Evolutionary conservation across 2,113 vertebrate species (phyloP), one percentile per base, ranked within the genome.

Genomic region (Halcyon senegalensis): DNA sequence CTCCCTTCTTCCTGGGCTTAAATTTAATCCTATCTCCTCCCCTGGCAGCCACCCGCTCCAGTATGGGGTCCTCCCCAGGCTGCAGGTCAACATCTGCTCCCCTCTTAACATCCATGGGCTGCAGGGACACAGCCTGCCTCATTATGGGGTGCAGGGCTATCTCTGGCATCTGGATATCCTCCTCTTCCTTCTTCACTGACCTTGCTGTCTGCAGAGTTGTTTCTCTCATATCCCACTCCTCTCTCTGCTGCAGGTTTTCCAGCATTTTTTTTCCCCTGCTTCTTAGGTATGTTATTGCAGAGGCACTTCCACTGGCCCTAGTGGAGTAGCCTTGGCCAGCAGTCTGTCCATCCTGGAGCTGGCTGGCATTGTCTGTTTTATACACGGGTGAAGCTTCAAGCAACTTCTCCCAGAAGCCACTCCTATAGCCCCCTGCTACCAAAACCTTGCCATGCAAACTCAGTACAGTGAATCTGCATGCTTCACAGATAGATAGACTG

Each of bases 221-320:
- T 69, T 55, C 31, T 39, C 9, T 51, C 35, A 8, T 17, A 12
- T 64, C 18, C 28, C 28, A n/a, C 9, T 70, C 31, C 19, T 39
- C 4, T 64, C n/a, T 76, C 19, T 70, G 35, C 10, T 64, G n/a
- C 21, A 35, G 13, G 18, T 16, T 64, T n/a, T 12, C 21, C 5
- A 8, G 20, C 8, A 43, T 0, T 0, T 20, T 41, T 39, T 62
- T 7, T 1, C 15, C 43, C 8, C 13, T 41, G 41, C 1, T n/a
- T 76, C 24, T 46, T 27, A 16, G 39, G 23, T 66, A 24, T 19
- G 1, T 59, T 72, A 39, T 27, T 23, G 12, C 28, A 39, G 24
- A 66, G 16, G 9, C 17, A 14, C 11, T 66, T 28, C 10, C 37
- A 17, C 16, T 6, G 6, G 41, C 44, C 9, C 20, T 53, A 50